Evolutionary conservation across 1,140 invertebrate genomes (phyloP), one percentile per base, ranked within the genome.

Genomic region (Adelges cooleyi): DNA sequence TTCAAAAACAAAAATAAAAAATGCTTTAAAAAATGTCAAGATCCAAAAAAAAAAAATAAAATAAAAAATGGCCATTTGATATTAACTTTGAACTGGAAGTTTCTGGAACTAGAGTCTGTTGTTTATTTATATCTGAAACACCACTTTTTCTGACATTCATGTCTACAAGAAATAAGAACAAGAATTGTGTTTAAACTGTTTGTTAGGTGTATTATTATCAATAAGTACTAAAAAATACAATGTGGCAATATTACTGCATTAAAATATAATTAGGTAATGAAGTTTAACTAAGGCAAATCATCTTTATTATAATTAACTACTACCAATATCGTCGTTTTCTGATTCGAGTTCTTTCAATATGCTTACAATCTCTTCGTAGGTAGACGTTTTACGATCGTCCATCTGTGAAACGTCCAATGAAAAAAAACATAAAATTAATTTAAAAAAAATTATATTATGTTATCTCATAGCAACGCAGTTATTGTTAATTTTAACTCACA

Each of bases 41-140:
- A n/a, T n/a, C n/a, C n/a, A 17, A 11, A 56, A 56, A 38, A 36
- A 20, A 38, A 2, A 46, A 59, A 46, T 40, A 29, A 15, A 13
- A 6, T n/a, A 20, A 62, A 62, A 46, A 42, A 62, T 46, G 27
- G 44, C 42, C 25, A 59, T 29, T 17, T 62, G 18, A 62, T 62
- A 62, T 62, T 62, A 62, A 62, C 56, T 62, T 62, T 62, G 56
- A 48, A 62, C 56, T 62, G 29, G 56, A 62, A 33, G 29, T 33
- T 27, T 62, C 56, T 46, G 56, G 56, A 46, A 46, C 25, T 33
- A 62, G 44, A 46, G 18, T 48, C 33, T 62, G 40, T 29, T 33
- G 42, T 46, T 62, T 62, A 33, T 62, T 62, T 46, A 27, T 29
- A 44, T 62, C 42, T 62, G 56, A 46, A 48, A 62, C 40, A 62